Conservation (phyloP, 2,888 invertebrate genomes). For the Sinopyrophorus schimmeli region DNA sequence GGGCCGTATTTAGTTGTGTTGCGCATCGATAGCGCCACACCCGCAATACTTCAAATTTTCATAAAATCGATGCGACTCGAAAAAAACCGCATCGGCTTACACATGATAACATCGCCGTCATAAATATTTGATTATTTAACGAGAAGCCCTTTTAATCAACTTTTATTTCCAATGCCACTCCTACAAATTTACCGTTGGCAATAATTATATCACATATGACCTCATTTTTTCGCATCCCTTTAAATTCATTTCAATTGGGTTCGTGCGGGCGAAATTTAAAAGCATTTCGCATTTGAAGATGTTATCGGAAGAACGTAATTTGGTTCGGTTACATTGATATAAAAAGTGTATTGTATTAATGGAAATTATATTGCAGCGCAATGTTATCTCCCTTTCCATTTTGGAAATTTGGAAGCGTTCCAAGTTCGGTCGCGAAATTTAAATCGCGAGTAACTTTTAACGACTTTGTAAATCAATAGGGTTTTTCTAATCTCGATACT, state of each 20-base stretch:
- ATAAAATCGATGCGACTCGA: not conserved
- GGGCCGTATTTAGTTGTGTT: slow-evolving; percentile 26
- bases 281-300: slow-evolving; percentile 2
- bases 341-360: slow-evolving; percentile 11
- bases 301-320: no score
- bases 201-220: slow-evolving; percentile 1
- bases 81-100: not conserved
- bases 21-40: slow-evolving; percentile 27
- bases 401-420: slow-evolving; percentile 18
- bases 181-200: not conserved
- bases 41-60: slow-evolving; percentile 11
- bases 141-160: not conserved
- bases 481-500: no score
- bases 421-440: slow-evolving; percentile 15
- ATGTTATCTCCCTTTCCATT: slow-evolving; percentile 5
- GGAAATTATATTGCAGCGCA: slow-evolving; percentile 15
- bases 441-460: slow-evolving; percentile 20
- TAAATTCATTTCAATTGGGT: not conserved
- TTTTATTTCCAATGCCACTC: not conserved
- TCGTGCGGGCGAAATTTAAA: not conserved
- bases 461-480: slow-evolving; percentile 24
- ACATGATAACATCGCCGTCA: no score
- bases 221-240: not conserved
- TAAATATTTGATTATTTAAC: not conserved
- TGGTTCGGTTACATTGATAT: not conserved